Evolutionary conservation across 2,888 invertebrate species (phyloP), one percentile per base, ranked within the genome.

Genomic region (Psylliodes chrysocephalus): DNA sequence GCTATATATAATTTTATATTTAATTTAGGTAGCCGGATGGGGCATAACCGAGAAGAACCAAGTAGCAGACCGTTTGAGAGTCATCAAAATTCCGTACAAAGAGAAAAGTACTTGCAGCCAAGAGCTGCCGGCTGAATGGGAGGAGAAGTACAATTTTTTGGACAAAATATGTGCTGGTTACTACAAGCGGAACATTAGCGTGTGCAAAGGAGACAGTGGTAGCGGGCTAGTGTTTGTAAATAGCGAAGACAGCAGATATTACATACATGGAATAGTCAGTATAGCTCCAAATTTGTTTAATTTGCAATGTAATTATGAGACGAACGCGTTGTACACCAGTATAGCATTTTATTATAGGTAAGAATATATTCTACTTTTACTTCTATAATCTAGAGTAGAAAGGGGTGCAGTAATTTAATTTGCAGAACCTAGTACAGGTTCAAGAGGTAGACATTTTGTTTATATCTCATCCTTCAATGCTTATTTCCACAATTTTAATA

Each of bases 101-200:
- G 59, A 68, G 4, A 53, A 63, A 47, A 19, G 56, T 1, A 60
- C 46, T 1, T 70, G 70, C 22, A 63, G 60, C n/a, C 30, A 46
- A 15, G 70, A 70, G 44, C 55, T 70, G 1, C 68, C 68, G 1
- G 6, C 5, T 1, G 66, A 68, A 5, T 70, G 66, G 63, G 64
- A 55, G 7, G 55, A 64, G 40, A 66, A 60, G 52, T 70, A 66
- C 47, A 47, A 64, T 46, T 49, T 66, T 25, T 38, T 60, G 6
- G 70, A 68, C 59, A 70, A 70, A 62, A 68, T 70, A n/a, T 70
- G 70, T 28, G 64, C 66, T 0, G 70, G 70, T 19, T 66, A 68
- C 46, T 49, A 54, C 2, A 49, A 59, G 10, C 33, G 42, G 18
- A 70, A 62, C 28, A 64, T 59, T 15, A 66, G 68, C 15, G 66